Evolutionary conservation across 2,113 vertebrate genomes (phyloP).

Genomic region (Zapornia atra): DNA sequence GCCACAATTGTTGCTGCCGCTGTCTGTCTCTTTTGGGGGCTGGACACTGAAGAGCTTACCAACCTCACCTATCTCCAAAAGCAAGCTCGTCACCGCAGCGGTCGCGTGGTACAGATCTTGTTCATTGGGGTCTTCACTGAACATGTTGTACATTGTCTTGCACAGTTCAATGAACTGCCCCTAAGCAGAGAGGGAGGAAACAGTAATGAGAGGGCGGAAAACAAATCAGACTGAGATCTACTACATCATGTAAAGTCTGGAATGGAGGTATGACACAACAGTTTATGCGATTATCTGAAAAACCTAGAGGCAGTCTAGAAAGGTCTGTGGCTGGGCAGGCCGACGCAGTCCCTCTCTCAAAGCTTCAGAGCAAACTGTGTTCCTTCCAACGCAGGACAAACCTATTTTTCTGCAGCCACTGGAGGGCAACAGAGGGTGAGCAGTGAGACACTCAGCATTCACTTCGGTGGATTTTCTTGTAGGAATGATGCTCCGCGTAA

Average conservation of each 20-base stretch:
- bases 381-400: neutral
- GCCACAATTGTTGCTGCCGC: neutral
- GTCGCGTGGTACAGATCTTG: slow-evolving; percentile 97
- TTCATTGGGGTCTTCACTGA: slow-evolving; percentile 91
- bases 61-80: slow-evolving; percentile 96
- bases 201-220: neutral
- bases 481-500: neutral
- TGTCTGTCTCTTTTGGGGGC: slow-evolving; percentile 29
- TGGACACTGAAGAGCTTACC: slow-evolving; percentile 87
- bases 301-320: neutral
- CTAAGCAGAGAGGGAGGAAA: slow-evolving; percentile 61
- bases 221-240: neutral
- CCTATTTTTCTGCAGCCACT: neutral
- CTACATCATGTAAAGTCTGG: neutral
- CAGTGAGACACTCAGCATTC: neutral
- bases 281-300: neutral
- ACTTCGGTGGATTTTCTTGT: neutral
- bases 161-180: slow-evolving; percentile 97
- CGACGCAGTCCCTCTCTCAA: neutral
- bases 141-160: slow-evolving; percentile 97
- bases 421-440: slow-evolving; percentile 5
- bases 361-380: neutral
- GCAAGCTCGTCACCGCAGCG: slow-evolving; percentile 92
- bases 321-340: neutral
- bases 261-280: neutral